phyloP scores from a whole-genome alignment of 1,140 invertebrate genomes.

The Heliothis subflexa region DNA sequence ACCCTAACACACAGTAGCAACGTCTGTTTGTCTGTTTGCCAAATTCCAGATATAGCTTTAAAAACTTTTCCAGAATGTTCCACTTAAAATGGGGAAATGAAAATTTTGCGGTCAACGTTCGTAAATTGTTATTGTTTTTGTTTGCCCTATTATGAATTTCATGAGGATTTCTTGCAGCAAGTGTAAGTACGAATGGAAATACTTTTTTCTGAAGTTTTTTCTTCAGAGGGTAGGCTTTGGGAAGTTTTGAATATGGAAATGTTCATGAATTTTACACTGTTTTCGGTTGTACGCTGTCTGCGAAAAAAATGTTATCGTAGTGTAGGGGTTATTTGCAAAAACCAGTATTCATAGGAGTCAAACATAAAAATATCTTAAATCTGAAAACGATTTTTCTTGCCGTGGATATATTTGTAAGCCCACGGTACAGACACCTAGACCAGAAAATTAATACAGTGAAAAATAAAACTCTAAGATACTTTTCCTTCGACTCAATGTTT shows the following conservation, averaged over 20 bases:
- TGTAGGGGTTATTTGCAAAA: too few relatives aligned
- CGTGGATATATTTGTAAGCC: too few relatives aligned
- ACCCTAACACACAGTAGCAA: not conserved
- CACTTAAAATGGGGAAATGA: constrained; percentile 14
- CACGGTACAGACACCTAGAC: too few relatives aligned
- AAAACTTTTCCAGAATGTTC: constrained; percentile 32
- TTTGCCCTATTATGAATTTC: not conserved
- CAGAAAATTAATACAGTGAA: too few relatives aligned
- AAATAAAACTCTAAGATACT: not conserved
- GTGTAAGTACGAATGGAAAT: not conserved
- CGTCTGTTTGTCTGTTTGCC: constrained; percentile 25
- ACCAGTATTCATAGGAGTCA: too few relatives aligned
- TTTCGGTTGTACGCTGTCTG: not conserved
- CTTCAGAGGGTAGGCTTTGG: too few relatives aligned
- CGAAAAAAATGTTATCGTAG: not conserved
- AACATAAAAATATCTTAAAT: too few relatives aligned
- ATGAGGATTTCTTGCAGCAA: not conserved
- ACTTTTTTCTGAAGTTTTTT: not conserved
- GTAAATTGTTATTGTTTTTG: constrained; percentile 33
- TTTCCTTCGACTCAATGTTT: not conserved
- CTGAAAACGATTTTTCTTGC: too few relatives aligned
- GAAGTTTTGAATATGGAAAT: too few relatives aligned
- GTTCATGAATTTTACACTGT: too few relatives aligned
- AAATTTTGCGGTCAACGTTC: constrained; percentile 28
- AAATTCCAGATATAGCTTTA: constrained; percentile 28